Evolutionary conservation across 2,113 vertebrate genomes (phyloP).

Genomic region (Agelaius tricolor): DNA sequence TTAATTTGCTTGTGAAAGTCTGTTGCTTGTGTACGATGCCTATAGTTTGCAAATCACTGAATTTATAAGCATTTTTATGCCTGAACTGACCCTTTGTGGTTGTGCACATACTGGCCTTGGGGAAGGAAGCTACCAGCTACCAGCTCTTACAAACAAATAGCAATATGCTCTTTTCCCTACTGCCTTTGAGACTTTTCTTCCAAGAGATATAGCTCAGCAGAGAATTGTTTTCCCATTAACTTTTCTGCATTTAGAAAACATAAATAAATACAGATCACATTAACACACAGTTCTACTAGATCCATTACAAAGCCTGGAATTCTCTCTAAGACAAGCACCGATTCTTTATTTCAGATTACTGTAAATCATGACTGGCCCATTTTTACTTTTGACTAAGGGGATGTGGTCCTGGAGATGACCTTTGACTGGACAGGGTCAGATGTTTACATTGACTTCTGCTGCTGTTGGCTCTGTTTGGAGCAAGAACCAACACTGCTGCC

Average conservation of each 20-base stretch:
- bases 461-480: not conserved
- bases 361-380: not conserved
- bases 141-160: not conserved
- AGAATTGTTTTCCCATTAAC: not conserved
- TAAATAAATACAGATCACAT: not conserved
- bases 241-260: conserved; percentile 20
- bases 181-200: conserved; percentile 31
- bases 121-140: not conserved
- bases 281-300: not conserved
- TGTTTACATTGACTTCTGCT: not conserved
- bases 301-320: not conserved
- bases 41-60: not conserved
- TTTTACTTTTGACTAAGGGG: not conserved
- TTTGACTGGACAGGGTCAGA: not conserved
- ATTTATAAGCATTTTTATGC: not conserved
- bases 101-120: not conserved
- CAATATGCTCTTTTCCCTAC: not conserved
- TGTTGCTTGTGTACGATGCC: not conserved
- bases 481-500: not conserved
- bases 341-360: not conserved
- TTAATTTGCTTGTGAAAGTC: not conserved
- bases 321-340: not conserved
- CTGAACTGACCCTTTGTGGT: not conserved
- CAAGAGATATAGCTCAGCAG: conserved; percentile 12
- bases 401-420: not conserved